Evolutionary conservation across 1,140 invertebrate species (phyloP), one percentile per base, ranked within the genome.

Genomic region (Drosophila murphyi): DNA sequence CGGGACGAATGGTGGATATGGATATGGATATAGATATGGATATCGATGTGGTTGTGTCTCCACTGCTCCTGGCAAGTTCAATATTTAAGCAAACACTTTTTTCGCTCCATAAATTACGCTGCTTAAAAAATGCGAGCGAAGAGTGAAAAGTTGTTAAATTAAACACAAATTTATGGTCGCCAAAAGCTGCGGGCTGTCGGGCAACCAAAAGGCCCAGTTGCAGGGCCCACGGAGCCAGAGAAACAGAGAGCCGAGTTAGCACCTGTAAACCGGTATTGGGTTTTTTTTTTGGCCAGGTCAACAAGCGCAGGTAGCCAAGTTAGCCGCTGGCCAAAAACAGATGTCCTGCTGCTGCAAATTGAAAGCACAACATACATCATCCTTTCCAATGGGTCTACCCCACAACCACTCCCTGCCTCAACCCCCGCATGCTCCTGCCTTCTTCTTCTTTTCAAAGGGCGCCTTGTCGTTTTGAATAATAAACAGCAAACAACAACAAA

Each of bases 291-390:
- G 20, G 37, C n/a, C 55, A 55, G 55, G n/a, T 7, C 8, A 29
- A 57, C 20, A 20, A 20, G 20, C 20, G 65, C 72, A 70, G 65
- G 65, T 74, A 62, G 72, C 50, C 35, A 43, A 41, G 39, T 43
- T 8, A 10, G 71, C 54, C 47, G 32, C 20, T 64, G 65, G 60
- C 61, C 56, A 69, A 78, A 82, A 90, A 90, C 87, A 90, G 87
- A 90, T 90, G 87, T 90, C 87, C 87, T 90, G 87, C 87, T 90
- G 87, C 87, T 90, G 88, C 87, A 90, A 90, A 90, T 91, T 90
- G 87, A 90, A 90, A 83, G 87, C 88, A 68, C 87, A 88, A 90
- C 87, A 90, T 90, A 88, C 88, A 90, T 90, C 87, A 90, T 90
- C 80, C 85, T 72, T 75, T 55, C 81, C 75, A 74, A 47, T 54